phyloP scores from a whole-genome alignment of 1,140 invertebrate genomes.

The Calephelis virginiensis region DNA sequence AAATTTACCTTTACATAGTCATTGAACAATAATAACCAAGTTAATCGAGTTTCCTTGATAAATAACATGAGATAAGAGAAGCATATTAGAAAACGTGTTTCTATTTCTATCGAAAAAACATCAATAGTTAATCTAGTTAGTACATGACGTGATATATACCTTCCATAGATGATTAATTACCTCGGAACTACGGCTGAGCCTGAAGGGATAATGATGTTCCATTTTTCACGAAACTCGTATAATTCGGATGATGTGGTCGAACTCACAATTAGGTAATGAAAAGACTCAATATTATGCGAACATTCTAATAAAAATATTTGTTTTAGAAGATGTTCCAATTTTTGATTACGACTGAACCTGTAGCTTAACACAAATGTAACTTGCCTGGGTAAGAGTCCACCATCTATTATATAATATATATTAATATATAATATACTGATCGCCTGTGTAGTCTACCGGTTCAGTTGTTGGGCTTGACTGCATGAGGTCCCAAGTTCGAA shows the following conservation, averaged over 20 bases:
- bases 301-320: no score
- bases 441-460: no score
- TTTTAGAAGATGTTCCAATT: no score
- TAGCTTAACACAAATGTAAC: no score
- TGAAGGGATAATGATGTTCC: slow-evolving; percentile 52
- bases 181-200: slow-evolving; percentile 32
- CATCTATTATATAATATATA: no score
- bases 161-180: slow-evolving; percentile 8
- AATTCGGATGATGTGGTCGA: slow-evolving; percentile 56
- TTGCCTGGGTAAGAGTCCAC: no score
- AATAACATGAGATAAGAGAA: slow-evolving; percentile 5
- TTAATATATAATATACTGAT: no score
- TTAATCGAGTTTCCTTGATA: slow-evolving; percentile 1
- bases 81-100: background rate
- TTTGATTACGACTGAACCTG: no score
- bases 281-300: slow-evolving; percentile 20
- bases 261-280: slow-evolving; percentile 48
- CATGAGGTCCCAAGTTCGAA: no score
- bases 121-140: slow-evolving; percentile 14
- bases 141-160: background rate
- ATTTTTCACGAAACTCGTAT: slow-evolving; percentile 55
- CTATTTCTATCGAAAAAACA: slow-evolving; percentile 13
- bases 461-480: no score
- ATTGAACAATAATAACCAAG: background rate
- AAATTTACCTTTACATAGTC: background rate